phyloP scores from a whole-genome alignment of 2,113 vertebrate species.

The Trogon surrucura region DNA sequence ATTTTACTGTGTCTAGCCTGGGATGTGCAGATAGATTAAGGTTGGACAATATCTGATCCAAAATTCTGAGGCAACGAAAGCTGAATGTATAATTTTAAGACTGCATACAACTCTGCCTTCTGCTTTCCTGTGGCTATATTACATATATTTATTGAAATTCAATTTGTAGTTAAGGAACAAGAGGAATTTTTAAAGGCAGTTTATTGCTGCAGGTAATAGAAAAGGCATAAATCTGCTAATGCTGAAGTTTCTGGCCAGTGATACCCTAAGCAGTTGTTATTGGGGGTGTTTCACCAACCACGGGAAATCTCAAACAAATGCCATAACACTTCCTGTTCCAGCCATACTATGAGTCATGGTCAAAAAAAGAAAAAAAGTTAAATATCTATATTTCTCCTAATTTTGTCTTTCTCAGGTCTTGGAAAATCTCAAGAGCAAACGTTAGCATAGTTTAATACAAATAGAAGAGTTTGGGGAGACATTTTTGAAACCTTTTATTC shows the following conservation, averaged over 20 bases:
- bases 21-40: neutral
- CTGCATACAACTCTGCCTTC: neutral
- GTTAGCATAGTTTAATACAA: neutral
- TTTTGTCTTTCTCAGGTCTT: neutral
- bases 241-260: slow-evolving; percentile 6
- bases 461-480: neutral
- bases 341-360: neutral
- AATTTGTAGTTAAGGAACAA: slow-evolving; percentile 50
- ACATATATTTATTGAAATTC: slow-evolving; percentile 57
- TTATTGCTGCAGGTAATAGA: slow-evolving; percentile 52
- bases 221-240: slow-evolving; percentile 42
- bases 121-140: slow-evolving; percentile 6
- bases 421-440: neutral
- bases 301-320: neutral
- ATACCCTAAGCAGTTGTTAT: slow-evolving; percentile 7
- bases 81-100: slow-evolving; percentile 14
- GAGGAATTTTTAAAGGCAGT: neutral
- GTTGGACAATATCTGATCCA: neutral
- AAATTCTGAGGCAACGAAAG: slow-evolving; percentile 1
- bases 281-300: neutral
- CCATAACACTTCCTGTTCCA: neutral
- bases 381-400: neutral
- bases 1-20: neutral
- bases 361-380: neutral
- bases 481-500: neutral